Base-by-base conservation (phyloP, 2,797 vertebrate genomes). In the Ctenosaura bakeri region DNA sequence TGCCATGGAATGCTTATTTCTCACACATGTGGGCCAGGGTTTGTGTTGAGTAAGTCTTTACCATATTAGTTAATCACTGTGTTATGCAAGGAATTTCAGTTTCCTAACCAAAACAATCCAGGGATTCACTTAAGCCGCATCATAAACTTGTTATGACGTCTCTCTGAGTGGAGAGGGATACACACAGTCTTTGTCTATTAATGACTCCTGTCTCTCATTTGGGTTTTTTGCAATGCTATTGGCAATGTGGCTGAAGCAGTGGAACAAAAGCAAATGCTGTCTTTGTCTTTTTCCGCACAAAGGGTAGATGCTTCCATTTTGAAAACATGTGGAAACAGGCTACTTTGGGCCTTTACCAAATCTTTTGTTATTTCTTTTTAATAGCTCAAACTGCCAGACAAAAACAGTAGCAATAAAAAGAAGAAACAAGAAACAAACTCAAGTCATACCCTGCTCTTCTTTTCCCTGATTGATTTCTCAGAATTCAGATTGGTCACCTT, bases 41-140 rank as follows among this genome's bases (percentile, higher is more conserved):
- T 93, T 93, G 92, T 71, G 80, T 10, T 94, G 91, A 90, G 92
- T 89, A 95, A 94, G 88, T 92, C 87, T 91, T 94, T 90, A 76
- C 87, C 86, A 86, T 35, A 13, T 87, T 93, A 88, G 80, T 95
- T 94, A 94, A 94, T 92, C 91, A 90, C 64, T 93, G 78, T 89
- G 87, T 94, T 91, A 94, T 91, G 92, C 85, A 89, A 96, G 93
- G 94, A 95, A 95, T 95, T 94, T 93, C 59, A 93, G 54, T 94
- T 95, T 95, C 89, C 86, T 94, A 92, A 94, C 80, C 78, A 90
- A 83, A 89, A 82, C 78, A 93, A 95, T 66, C 83, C 92, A 95
- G 95, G 93, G 78, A 62, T 93, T 94, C 84, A 92, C 87, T 88
- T 90, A 59, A 91, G 78, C 71, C 94, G 74, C 80, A 94, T 93